Evolutionary conservation across 2,113 vertebrate genomes (phyloP).

Genomic region (Microtus ochrogaster): DNA sequence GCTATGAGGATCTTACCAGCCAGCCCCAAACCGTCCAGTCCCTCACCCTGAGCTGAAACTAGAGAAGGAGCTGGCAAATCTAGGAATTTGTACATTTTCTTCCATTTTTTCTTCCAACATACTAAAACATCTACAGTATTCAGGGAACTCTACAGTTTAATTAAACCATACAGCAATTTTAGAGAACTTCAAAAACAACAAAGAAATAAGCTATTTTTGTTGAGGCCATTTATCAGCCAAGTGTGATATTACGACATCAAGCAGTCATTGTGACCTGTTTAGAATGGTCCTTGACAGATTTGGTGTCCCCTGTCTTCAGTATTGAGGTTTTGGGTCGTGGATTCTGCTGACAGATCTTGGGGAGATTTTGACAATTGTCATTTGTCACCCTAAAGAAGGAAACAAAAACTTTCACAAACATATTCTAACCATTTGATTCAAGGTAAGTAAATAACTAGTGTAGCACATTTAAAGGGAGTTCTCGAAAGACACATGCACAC

Average conservation of each 20-base stretch:
- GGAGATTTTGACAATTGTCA: constrained; percentile 87
- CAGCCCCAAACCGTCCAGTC: neutral
- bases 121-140: neutral
- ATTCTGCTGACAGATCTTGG: constrained; percentile 87
- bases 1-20: neutral
- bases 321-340: constrained; percentile 79
- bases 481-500: neutral
- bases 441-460: neutral
- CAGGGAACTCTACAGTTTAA: neutral
- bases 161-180: neutral
- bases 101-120: neutral
- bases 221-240: constrained; percentile 8
- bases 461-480: neutral
- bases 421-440: neutral
- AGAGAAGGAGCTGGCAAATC: neutral
- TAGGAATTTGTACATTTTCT: neutral
- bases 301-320: constrained; percentile 80
- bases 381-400: constrained; percentile 83
- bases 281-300: constrained; percentile 76
- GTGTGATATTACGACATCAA: neutral
- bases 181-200: neutral
- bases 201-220: neutral
- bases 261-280: constrained; percentile 80
- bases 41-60: neutral
- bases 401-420: constrained; percentile 61